Percentiles rank a stretch among this genome's conserved stretches.
Evolutionary conservation across 2,888 invertebrate species (phyloP).

Genomic region (Drosophila diplacantha): DNA sequence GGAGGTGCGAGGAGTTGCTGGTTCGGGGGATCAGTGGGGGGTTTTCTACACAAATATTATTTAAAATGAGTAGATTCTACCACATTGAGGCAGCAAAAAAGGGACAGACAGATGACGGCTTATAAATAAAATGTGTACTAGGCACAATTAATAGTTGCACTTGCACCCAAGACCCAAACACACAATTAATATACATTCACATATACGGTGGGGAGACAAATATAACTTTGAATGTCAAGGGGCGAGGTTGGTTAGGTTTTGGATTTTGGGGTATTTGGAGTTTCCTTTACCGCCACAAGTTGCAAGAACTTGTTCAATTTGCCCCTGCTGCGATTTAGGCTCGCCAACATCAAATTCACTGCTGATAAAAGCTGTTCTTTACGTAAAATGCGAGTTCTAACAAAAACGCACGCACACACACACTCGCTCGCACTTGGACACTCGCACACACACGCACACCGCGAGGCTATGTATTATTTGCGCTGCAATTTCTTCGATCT

Average conservation of each 20-base stretch:
- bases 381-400: conserved; percentile 68
- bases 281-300: conserved; percentile 75
- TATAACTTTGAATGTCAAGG: conserved; percentile 46
- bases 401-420: conserved; percentile 57
- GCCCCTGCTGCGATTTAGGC: conserved; percentile 76
- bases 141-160: conserved; percentile 60
- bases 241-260: conserved; percentile 28
- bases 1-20: conserved; percentile 25
- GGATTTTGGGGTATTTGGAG: conserved; percentile 46
- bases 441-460: conserved; percentile 47
- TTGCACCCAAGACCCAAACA: conserved; percentile 39
- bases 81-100: conserved; percentile 18
- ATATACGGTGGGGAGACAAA: conserved; percentile 24
- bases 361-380: conserved; percentile 54
- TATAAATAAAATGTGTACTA: conserved; percentile 65
- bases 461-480: conserved; percentile 58
- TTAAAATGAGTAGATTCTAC: conserved; percentile 32
- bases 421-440: conserved; percentile 52
- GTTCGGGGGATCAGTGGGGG: conserved; percentile 8
- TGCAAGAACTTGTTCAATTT: conserved; percentile 77
- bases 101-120: conserved; percentile 12
- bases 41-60: conserved; percentile 49
- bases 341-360: conserved; percentile 75
- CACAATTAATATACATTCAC: conserved; percentile 57
- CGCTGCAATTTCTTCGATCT: conserved; percentile 51